Evolutionary conservation across 2,888 invertebrate genomes (phyloP), one percentile per base, ranked within the genome.

Genomic region (Laspeyria flexula): DNA sequence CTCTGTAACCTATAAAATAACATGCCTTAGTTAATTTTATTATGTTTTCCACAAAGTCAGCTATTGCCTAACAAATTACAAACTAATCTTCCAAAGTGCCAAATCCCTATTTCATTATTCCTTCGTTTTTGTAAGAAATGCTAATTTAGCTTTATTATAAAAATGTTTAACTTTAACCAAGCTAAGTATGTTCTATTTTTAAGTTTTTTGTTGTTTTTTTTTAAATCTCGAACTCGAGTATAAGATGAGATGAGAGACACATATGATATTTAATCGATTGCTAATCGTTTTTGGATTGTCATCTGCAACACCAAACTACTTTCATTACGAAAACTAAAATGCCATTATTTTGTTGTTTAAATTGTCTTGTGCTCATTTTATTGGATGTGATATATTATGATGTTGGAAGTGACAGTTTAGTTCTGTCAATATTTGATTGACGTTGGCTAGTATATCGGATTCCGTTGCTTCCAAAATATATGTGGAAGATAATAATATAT

Each of bases 361-460:
- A 27, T 3, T n/a, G n/a, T n/a, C 21, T 21, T 3, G 21, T 21
- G 33, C 21, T 21, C 30, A 12, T 9, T 33, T 33, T 12, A 39
- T 31, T 15, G 38, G 18, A 37, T 11, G n/a, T n/a, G n/a, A n/a
- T n/a, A n/a, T n/a, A n/a, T n/a, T n/a, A 3, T 23, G 33, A 46
- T 29, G 33, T 40, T 65, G 65, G 25, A n/a, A 34, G 9, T 52
- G 67, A 66, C 63, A 51, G 63, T 50, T 54, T 31, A 35, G 46
- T 31, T 39, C 43, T n/a, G 35, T 10, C 44, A 46, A 51, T 41
- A 49, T 54, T 33, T 57, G 63, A 64, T 31, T 51, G 67, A 66
- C 51, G 51, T 47, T 43, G 12, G 27, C 3, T 11, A 31, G 13
- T 43, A 13, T 13, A 9, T n/a, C n/a, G 1, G 29, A 30, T 21